A percentile compares a stretch with the other conserved stretches of the same genome.
Conservation (phyloP, 2,113 vertebrate species). For the Okapia johnstoni region DNA sequence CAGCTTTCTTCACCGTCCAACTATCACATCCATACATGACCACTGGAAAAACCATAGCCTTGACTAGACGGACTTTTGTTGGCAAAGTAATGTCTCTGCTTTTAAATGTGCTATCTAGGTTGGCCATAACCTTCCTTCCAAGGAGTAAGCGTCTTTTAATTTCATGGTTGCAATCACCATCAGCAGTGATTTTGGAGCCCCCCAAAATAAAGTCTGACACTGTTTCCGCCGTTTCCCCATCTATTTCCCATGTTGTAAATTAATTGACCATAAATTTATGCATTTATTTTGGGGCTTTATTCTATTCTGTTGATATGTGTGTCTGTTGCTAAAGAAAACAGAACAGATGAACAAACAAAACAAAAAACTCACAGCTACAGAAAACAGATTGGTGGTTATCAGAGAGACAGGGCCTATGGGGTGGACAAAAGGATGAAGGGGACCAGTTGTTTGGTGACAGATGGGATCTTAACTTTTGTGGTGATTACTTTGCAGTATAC, state of each 20-base stretch:
- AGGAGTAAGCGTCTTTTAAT: too few relatives aligned
- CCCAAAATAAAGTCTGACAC: too few relatives aligned
- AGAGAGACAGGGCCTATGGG: neutral
- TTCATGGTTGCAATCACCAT: too few relatives aligned
- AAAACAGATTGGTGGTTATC: neutral
- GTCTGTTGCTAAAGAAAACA: neutral
- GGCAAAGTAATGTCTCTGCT: too few relatives aligned
- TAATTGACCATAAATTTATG: neutral
- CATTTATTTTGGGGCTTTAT: neutral
- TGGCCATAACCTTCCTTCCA: too few relatives aligned
- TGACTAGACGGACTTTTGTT: too few relatives aligned
- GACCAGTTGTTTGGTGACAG: rapidly evolving
- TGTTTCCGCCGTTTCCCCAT: too few relatives aligned
- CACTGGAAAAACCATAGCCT: too few relatives aligned
- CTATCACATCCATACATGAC: too few relatives aligned
- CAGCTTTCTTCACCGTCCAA: too few relatives aligned
- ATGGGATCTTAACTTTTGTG: neutral
- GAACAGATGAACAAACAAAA: neutral
- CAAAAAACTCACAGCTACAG: neutral
- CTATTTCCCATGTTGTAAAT: neutral
- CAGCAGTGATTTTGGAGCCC: too few relatives aligned
- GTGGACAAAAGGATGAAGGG: neutral
- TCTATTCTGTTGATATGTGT: neutral
- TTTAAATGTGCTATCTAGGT: too few relatives aligned
- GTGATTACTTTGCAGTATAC: neutral